Conservation (phyloP, 2,113 vertebrate genomes). For the Puntigrus tetrazona region DNA sequence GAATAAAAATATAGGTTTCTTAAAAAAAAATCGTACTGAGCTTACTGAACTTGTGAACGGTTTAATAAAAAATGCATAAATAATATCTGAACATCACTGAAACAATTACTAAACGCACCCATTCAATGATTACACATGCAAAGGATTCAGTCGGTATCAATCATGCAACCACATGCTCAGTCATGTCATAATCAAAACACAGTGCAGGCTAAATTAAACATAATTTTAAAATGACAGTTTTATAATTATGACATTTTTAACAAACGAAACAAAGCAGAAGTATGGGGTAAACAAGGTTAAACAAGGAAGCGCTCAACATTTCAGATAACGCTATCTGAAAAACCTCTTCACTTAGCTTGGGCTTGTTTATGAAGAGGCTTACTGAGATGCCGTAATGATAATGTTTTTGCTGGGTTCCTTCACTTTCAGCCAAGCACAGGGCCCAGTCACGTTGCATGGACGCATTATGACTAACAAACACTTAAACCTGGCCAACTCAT, state of each 20-base stretch:
- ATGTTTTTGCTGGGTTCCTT: background rate
- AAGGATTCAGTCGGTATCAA: background rate
- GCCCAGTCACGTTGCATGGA: background rate
- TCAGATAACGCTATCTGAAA: background rate
- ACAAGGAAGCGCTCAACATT: constrained; percentile 1
- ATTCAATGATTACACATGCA: background rate
- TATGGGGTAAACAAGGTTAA: background rate
- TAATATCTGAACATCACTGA: too few species aligned
- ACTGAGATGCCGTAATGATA: background rate
- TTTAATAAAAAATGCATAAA: too few species aligned
- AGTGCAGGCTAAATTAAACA: background rate
- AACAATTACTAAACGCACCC: background rate
- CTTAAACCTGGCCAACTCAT: constrained; percentile 10
- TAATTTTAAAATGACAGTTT: background rate
- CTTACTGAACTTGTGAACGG: too few species aligned
- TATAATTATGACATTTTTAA: too few species aligned
- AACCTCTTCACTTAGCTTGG: constrained; percentile 4
- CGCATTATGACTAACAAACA: constrained; percentile 20
- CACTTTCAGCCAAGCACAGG: background rate
- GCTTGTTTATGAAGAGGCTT: background rate
- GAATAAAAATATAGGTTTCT: too few species aligned
- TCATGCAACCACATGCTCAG: background rate
- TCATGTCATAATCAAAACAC: background rate
- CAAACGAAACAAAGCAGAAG: constrained; percentile 10
- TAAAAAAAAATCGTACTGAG: too few species aligned